These are phyloP conservation scores for Rhagologus leucostigma DNA, from an alignment of 2,113 vertebrate genomes.

Conservation along the genomic window DNA sequence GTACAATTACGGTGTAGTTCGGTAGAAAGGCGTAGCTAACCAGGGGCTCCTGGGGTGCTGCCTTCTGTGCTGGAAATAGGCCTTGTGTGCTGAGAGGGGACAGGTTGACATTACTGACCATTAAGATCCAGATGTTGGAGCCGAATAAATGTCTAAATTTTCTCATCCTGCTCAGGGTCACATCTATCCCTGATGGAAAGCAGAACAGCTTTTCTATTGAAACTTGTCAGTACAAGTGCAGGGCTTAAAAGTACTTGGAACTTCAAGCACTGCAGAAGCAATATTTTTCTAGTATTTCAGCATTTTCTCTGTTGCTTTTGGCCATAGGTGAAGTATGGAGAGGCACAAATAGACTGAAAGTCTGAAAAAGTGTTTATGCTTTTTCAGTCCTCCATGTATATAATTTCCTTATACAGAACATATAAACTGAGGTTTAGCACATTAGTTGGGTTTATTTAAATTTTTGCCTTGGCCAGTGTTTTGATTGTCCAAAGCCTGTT, in stretches of 20 bases:
- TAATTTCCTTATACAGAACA: slow-evolving; percentile 3
- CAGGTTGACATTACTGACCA: background rate
- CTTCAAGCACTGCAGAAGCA: background rate
- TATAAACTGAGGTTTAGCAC: slow-evolving; percentile 43
- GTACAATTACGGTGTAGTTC: background rate
- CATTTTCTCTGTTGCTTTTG: slow-evolving; percentile 38
- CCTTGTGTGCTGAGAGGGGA: background rate
- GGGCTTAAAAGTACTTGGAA: background rate
- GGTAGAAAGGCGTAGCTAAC: background rate
- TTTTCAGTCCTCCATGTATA: slow-evolving; percentile 7
- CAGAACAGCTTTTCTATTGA: background rate
- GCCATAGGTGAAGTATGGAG: background rate
- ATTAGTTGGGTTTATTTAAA: slow-evolving; percentile 24
- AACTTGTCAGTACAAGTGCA: background rate
- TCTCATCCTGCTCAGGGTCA: background rate
- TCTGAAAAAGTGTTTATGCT: slow-evolving; percentile 16
- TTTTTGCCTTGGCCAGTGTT: background rate
- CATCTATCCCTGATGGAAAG: background rate
- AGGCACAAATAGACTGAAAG: background rate
- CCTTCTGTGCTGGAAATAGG: background rate
- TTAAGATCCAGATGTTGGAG: background rate
- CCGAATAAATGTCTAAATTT: background rate
- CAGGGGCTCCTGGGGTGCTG: background rate
- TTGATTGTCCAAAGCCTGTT: background rate
- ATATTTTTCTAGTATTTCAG: slow-evolving; percentile 36